phyloP scores from a whole-genome alignment of 2,888 invertebrate genomes.

The Mimumesa dahlbomi region DNA sequence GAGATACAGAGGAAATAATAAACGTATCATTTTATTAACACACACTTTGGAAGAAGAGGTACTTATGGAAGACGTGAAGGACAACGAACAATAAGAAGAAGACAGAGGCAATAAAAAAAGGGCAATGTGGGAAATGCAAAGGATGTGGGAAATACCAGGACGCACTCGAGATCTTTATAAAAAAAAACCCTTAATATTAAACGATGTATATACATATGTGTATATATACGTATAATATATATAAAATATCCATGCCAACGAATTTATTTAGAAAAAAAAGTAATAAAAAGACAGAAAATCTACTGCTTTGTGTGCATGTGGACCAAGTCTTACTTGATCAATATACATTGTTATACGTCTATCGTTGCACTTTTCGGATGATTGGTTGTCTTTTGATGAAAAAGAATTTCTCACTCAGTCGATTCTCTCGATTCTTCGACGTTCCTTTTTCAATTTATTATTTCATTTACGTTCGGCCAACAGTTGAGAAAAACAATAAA shows the following conservation, averaged over 20 bases:
- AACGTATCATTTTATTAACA: conserved; percentile 22
- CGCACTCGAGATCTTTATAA: conserved; percentile 59
- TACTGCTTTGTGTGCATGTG: conserved; percentile 34
- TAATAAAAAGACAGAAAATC: conserved; percentile 21
- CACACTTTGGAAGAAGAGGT: conserved; percentile 37
- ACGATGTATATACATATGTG: conserved; percentile 4
- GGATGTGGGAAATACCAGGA: conserved; percentile 72
- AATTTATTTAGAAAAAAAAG: conserved; percentile 44
- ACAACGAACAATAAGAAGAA: conserved; percentile 39
- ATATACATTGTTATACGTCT: conserved; percentile 75
- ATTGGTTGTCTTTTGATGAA: conserved; percentile 70
- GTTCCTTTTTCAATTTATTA: conserved; percentile 69
- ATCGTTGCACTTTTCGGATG: conserved; percentile 68
- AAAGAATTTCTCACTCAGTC: conserved; percentile 57
- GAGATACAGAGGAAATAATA: conserved; percentile 34
- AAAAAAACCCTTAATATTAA: conserved; percentile 30
- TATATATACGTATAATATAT: conserved; percentile 6
- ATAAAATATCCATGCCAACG: conserved; percentile 27
- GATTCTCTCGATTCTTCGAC: conserved; percentile 59
- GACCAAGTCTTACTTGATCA: conserved; percentile 80
- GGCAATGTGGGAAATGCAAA: conserved; percentile 48
- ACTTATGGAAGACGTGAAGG: conserved; percentile 37
- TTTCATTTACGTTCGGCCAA: conserved; percentile 67
- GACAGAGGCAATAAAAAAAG: conserved; percentile 35
- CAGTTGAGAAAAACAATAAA: conserved; percentile 72